Evolutionary conservation across 2,797 vertebrate genomes (phyloP), one percentile per base, ranked within the genome.

Genomic region (Hippocampus kuda): DNA sequence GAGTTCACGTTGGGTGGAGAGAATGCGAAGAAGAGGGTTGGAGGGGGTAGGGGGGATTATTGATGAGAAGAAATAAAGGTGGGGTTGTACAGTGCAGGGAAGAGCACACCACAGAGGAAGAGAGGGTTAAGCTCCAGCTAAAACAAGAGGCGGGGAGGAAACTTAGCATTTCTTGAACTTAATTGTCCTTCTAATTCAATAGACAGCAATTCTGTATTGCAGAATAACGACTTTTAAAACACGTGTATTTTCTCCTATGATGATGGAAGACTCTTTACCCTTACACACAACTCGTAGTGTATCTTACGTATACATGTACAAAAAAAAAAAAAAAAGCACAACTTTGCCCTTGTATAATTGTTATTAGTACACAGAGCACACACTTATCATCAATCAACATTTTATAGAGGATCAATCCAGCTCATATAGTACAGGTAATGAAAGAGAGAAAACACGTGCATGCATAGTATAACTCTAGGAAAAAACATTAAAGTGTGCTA

Each of bases 251-350:
- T 48, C n/a, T 48, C 24, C 63, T 49, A 49, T 65, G 44, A 49
- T 18, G 27, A 48, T 48, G 63, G 63, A 65, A 65, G 63, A 65
- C 63, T 65, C 44, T 65, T 38, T 65, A 65, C 42, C 44, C 63
- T 46, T 30, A 38, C 48, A 53, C 46, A 66, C 65, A 66, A 49
- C 34, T 2, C 16, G 44, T 27, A 53, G 27, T n/a, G 27, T 38
- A 66, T 53, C 49, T 77, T 81, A 83, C 84, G 76, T 75, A 72
- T 81, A 86, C 84, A 77, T 85, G 67, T 83, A 88, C 83, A 16
- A 48, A 38, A 38, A 7, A 82, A 82, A 46, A 15, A 46, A 48
- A 38, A 38, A 8, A 82, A 82, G 76, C 72, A 70, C 53, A 73
- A 72, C 60, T 70, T 63, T 34, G n/a, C 65, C 54, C 38, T 72